A percentile compares a stretch with the other conserved stretches of the same genome.
phyloP scores from a whole-genome alignment of 2,113 vertebrate genomes.

The Lipotes vexillifer region DNA sequence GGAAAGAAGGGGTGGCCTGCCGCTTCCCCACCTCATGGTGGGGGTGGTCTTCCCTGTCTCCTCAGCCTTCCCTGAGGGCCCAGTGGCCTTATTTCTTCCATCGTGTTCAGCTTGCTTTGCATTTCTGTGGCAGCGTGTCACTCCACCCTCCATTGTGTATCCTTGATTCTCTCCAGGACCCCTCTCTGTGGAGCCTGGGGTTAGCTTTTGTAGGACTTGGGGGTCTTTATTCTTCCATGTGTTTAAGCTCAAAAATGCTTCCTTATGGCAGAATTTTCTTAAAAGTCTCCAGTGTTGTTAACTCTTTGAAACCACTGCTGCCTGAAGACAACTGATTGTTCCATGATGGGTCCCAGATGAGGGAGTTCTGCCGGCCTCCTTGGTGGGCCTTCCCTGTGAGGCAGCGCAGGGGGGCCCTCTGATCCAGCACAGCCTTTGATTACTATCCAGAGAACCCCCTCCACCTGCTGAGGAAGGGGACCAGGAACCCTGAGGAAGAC shows the following conservation, averaged over 20 bases:
- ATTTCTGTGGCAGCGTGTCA: not conserved
- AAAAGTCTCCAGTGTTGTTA: slow-evolving; percentile 19
- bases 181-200: not conserved
- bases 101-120: not conserved
- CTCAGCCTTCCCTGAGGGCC: not conserved
- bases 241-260: slow-evolving; percentile 64
- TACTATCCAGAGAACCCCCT: not conserved
- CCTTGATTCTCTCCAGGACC: slow-evolving; percentile 40
- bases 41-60: not conserved
- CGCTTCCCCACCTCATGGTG: not conserved
- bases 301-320: slow-evolving; percentile 35
- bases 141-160: slow-evolving; percentile 8
- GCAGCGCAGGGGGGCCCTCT: not conserved
- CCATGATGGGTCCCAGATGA: not conserved
- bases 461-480: not conserved
- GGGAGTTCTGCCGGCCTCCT: not conserved
- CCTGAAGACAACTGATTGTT: not conserved
- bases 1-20: not conserved
- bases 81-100: not conserved
- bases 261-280: slow-evolving; percentile 60
- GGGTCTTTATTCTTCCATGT: slow-evolving; percentile 26
- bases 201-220: slow-evolving; percentile 40
- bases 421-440: not conserved
- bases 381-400: not conserved
- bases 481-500: not conserved